Percentiles rank a stretch among this genome's conserved stretches.
Evolutionary conservation across 2,113 vertebrate genomes (phyloP).

Genomic region (Natator depressus): DNA sequence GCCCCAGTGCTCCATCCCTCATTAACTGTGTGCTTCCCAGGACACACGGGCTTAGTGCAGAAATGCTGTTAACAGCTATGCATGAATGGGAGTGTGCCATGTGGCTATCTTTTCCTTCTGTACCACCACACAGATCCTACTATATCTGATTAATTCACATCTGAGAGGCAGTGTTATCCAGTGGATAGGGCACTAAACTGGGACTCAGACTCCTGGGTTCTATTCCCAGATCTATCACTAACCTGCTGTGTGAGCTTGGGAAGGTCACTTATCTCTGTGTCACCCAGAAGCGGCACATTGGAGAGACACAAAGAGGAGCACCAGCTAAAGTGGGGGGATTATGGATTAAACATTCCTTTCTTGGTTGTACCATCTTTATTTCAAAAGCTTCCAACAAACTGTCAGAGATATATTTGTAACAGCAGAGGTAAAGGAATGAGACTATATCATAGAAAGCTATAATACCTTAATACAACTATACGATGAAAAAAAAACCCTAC

Average conservation of each 20-base stretch:
- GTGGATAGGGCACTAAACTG: not conserved
- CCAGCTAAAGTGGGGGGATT: not conserved
- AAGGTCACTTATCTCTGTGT: not conserved
- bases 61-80: too few relatives aligned
- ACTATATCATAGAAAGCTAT: not conserved
- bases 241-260: not conserved
- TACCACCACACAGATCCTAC: not conserved
- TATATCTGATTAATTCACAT: not conserved
- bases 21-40: too few relatives aligned
- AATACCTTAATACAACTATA: not conserved
- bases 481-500: not conserved
- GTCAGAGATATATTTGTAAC: not conserved
- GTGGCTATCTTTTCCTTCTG: not conserved
- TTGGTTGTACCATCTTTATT: not conserved
- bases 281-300: too few relatives aligned
- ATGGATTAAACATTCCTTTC: not conserved
- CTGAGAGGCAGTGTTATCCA: not conserved
- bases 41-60: too few relatives aligned
- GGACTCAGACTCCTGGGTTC: too few relatives aligned
- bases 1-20: too few relatives aligned
- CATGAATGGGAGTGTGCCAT: not conserved
- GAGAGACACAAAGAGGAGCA: too few relatives aligned
- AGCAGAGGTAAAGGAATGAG: not conserved
- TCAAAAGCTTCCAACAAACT: conserved; percentile 10
- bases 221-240: not conserved